phyloP scores from a whole-genome alignment of 2,113 vertebrate genomes.

The Grammomys surdaster region DNA sequence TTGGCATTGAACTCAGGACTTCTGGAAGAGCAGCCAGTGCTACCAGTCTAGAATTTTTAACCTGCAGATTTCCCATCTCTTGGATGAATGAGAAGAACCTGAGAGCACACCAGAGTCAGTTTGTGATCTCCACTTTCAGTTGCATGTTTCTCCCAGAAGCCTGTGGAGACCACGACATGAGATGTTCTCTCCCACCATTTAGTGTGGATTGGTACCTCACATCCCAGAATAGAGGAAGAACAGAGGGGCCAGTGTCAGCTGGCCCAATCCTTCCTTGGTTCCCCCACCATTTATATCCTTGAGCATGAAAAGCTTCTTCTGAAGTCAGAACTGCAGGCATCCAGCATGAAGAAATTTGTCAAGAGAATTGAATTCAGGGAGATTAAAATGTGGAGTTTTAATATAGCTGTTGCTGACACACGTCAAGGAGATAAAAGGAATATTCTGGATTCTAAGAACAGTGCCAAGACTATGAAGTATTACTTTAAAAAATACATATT shows the following conservation, averaged over 20 bases:
- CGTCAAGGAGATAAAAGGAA: slow-evolving; percentile 73
- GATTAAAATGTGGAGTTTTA: slow-evolving; percentile 76
- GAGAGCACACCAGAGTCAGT: neutral
- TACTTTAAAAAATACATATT: slow-evolving; percentile 62
- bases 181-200: neutral
- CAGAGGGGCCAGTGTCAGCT: neutral
- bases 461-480: neutral
- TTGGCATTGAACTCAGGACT: too few relatives aligned
- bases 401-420: slow-evolving; percentile 71
- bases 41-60: neutral
- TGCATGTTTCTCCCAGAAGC: neutral
- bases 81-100: neutral
- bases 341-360: slow-evolving; percentile 64
- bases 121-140: neutral
- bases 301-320: slow-evolving; percentile 64
- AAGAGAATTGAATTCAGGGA: slow-evolving; percentile 58
- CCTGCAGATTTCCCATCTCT: neutral
- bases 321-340: slow-evolving; percentile 70
- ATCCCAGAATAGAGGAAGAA: slow-evolving; percentile 36
- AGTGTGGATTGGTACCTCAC: neutral
- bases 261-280: neutral
- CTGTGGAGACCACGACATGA: neutral
- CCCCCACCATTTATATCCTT: slow-evolving; percentile 37
- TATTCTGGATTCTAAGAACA: slow-evolving; percentile 44
- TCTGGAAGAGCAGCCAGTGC: too few relatives aligned